Evolutionary conservation across 2,113 vertebrate species (phyloP).

Genomic region (Illadopsis cleaveri): DNA sequence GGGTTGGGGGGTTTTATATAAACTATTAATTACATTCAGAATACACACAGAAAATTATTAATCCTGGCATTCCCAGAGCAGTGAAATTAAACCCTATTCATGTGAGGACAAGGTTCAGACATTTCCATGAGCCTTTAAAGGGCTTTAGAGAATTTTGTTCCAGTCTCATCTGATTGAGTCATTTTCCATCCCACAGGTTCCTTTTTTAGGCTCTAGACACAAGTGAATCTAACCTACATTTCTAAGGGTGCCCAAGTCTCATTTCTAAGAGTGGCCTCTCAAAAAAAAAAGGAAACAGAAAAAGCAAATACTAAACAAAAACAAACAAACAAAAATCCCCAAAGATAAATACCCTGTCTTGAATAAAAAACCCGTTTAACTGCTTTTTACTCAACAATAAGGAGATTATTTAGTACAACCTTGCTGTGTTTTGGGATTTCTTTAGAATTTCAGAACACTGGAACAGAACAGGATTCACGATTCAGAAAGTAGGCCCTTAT

Average conservation of each 20-base stretch:
- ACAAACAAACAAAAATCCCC: neutral
- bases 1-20: neutral
- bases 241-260: neutral
- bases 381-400: neutral
- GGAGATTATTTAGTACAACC: neutral
- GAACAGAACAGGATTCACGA: neutral
- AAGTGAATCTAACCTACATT: neutral
- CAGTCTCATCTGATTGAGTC: neutral
- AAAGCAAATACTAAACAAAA: no score
- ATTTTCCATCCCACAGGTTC: neutral
- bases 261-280: fast-evolving
- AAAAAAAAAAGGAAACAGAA: neutral
- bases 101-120: neutral
- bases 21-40: neutral
- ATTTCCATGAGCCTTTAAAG: neutral
- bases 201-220: neutral
- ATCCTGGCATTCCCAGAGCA: neutral
- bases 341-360: neutral
- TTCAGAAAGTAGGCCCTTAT: neutral
- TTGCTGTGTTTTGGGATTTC: neutral
- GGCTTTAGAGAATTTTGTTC: neutral
- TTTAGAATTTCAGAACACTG: neutral
- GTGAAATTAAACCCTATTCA: neutral
- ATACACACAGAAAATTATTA: neutral
- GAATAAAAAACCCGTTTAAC: neutral